These are phyloP conservation scores for Galaxea fascicularis DNA, from an alignment of 92 coral and sea anemone species.

Conservation along the genomic window DNA sequence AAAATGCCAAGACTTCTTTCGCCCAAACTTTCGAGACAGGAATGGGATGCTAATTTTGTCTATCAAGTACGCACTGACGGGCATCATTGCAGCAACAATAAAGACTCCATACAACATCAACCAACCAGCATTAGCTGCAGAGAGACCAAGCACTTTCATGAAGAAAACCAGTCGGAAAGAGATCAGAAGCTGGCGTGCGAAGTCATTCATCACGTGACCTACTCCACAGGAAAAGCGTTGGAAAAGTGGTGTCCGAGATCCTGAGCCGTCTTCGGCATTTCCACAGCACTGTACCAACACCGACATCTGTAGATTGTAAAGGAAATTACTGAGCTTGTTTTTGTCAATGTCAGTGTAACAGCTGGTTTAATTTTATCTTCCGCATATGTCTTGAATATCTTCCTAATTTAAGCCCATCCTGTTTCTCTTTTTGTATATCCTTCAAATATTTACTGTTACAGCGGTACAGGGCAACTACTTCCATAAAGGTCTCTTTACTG, in stretches of 20 bases:
- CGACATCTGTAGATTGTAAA: no score
- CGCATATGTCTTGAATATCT: no score
- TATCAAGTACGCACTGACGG: background rate
- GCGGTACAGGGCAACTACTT: no score
- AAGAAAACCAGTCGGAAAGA: conserved; percentile 12
- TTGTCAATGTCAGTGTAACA: no score
- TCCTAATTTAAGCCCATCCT: no score
- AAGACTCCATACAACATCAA: background rate
- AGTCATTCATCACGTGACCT: conserved; percentile 14
- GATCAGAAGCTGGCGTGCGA: background rate
- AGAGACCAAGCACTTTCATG: background rate
- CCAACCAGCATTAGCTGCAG: conserved; percentile 21
- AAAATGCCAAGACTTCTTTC: conserved; percentile 10
- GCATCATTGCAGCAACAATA: background rate
- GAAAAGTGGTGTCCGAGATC: background rate
- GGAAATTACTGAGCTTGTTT: no score
- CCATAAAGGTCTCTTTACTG: no score
- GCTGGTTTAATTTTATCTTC: no score
- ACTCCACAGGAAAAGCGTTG: conserved; percentile 11
- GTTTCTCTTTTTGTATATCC: no score
- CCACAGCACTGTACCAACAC: no score
- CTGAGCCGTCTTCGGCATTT: no score
- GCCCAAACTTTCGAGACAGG: background rate
- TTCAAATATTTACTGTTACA: no score
- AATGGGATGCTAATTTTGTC: conserved; percentile 5